Evolutionary conservation across 2,888 invertebrate genomes (phyloP).

Genomic region (Ophion costatus): DNA sequence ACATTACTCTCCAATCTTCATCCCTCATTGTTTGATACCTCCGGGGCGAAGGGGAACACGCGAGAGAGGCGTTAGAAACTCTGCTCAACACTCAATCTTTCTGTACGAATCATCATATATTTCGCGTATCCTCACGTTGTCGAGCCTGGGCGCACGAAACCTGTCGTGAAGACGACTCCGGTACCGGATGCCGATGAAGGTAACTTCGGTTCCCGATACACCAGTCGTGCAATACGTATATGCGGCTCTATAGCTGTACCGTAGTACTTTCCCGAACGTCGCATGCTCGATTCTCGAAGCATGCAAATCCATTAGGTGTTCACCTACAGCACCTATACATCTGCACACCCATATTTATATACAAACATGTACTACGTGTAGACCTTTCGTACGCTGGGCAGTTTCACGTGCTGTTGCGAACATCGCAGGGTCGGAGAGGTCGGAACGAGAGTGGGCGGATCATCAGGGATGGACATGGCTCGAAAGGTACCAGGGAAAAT

Average conservation of each 20-base stretch:
- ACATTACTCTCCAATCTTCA: constrained; percentile 53
- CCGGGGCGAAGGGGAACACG: constrained; percentile 12
- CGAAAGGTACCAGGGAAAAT: constrained; percentile 44
- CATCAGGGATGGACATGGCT: constrained; percentile 49
- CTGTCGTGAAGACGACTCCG: constrained; percentile 51
- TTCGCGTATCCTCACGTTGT: constrained; percentile 32
- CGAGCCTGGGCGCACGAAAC: constrained; percentile 36
- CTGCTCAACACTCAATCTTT: constrained; percentile 51
- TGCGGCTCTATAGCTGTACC: not conserved
- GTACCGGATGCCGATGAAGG: constrained; percentile 51
- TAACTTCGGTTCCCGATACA: constrained; percentile 46
- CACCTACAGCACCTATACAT: constrained; percentile 10
- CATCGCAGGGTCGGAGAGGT: constrained; percentile 63
- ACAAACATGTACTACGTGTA: constrained; percentile 2
- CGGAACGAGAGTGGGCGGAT: constrained; percentile 65
- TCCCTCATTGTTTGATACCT: constrained; percentile 24
- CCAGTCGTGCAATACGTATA: constrained; percentile 15
- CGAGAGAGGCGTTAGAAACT: constrained; percentile 47
- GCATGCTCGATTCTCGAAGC: constrained; percentile 55
- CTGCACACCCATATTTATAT: constrained; percentile 1
- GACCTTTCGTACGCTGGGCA: constrained; percentile 13
- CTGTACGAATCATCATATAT: constrained; percentile 46
- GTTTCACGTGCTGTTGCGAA: constrained; percentile 54
- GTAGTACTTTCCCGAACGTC: constrained; percentile 39
- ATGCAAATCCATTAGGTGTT: constrained; percentile 66